These are phyloP conservation scores for Trematocara marginatum DNA, from an alignment of 2,113 vertebrate species.

Conservation along the genomic window DNA sequence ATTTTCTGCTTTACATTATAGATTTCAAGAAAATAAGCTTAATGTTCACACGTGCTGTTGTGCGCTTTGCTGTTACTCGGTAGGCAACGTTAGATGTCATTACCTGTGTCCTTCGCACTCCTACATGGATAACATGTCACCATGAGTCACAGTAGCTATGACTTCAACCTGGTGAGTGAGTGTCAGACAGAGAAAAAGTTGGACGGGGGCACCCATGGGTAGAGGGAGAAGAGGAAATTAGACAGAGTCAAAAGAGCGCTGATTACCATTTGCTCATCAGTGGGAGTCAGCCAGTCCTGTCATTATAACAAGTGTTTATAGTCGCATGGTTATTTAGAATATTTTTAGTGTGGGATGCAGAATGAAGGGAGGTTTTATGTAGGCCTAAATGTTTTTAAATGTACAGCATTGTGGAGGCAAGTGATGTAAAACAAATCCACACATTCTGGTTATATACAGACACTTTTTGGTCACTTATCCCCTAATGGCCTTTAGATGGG, in stretches of 20 bases:
- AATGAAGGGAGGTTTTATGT: background rate
- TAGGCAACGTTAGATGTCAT: background rate
- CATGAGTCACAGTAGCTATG: conserved; percentile 20
- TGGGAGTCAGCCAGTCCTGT: conserved; percentile 41
- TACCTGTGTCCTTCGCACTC: conserved; percentile 18
- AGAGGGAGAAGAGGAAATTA: conserved; percentile 25
- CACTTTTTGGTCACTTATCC: background rate
- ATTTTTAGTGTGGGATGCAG: conserved; percentile 22
- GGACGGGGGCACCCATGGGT: background rate
- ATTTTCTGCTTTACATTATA: conserved; percentile 26
- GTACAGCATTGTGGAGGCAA: background rate
- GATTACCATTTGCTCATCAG: conserved; percentile 45
- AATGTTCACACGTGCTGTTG: conserved; percentile 14
- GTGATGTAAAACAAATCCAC: background rate
- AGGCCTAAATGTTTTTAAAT: background rate
- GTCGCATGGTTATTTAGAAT: conserved; percentile 16
- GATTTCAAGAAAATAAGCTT: conserved; percentile 11
- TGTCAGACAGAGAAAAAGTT: background rate
- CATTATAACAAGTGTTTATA: conserved; percentile 37
- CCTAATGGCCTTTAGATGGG: background rate
- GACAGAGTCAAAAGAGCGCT: conserved; percentile 46
- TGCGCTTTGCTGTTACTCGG: background rate
- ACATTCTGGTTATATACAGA: background rate
- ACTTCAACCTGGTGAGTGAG: conserved; percentile 9
- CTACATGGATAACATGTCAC: background rate